A percentile compares a stretch with the other conserved stretches of the same genome.
These are phyloP conservation scores for Agelas oroides DNA, from an alignment of 37 sponge, comb jelly and placozoan genomes.

Conservation along the genomic window DNA sequence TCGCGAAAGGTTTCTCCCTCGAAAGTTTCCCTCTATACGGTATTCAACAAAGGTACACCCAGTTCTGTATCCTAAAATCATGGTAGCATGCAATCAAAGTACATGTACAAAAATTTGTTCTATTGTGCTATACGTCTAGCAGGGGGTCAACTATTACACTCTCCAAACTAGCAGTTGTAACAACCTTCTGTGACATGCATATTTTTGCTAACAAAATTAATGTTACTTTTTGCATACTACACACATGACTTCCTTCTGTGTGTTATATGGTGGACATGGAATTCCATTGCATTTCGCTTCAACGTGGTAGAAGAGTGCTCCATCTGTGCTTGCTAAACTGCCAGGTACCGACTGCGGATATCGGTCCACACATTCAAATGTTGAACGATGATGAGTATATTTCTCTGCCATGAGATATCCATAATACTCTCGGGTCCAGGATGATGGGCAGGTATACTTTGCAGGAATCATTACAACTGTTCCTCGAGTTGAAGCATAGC, in stretches of 20 bases:
- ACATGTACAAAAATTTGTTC: too few species aligned
- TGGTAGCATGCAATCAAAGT: too few species aligned
- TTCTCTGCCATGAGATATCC: constrained; percentile 49
- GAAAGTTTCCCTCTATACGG: too few species aligned
- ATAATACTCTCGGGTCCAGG: constrained; percentile 58
- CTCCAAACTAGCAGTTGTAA: too few species aligned
- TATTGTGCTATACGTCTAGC: too few species aligned
- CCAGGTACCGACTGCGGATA: constrained; percentile 10
- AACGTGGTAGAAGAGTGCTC: constrained; percentile 47
- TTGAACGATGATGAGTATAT: constrained; percentile 4
- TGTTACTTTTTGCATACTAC: constrained; percentile 37
- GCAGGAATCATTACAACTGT: constrained; percentile 45
- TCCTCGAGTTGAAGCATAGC: constrained; percentile 24
- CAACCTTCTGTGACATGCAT: too few species aligned
- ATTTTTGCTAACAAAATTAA: not conserved
- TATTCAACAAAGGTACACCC: too few species aligned
- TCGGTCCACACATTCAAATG: constrained; percentile 50
- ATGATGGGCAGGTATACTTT: constrained; percentile 18
- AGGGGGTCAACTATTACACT: too few species aligned
- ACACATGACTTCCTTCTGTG: constrained; percentile 51
- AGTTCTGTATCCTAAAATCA: too few species aligned
- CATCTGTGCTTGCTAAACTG: constrained; percentile 18
- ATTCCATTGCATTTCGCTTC: constrained; percentile 37
- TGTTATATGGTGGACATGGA: constrained; percentile 53
- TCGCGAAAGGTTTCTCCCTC: too few species aligned